phyloP scores from a whole-genome alignment of 2,888 invertebrate species.

The Orthosia gracilis region DNA sequence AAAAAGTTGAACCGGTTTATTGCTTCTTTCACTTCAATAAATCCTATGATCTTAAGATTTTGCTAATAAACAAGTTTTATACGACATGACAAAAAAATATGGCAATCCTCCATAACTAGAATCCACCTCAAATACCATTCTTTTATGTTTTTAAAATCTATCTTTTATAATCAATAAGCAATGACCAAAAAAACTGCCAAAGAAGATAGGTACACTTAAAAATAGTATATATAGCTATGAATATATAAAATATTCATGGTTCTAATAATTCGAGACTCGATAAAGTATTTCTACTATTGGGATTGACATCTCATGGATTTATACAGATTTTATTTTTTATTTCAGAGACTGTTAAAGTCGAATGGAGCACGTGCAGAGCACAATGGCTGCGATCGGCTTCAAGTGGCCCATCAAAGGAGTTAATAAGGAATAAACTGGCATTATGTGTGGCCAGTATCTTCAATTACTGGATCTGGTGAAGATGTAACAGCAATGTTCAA shows the following conservation, averaged over 20 bases:
- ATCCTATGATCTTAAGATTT: slow-evolving; percentile 65
- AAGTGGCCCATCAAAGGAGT: slow-evolving; percentile 2
- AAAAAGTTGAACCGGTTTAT: slow-evolving; percentile 74
- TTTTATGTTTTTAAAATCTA: background rate
- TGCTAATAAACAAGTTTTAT: slow-evolving; percentile 66
- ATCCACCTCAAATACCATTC: slow-evolving; percentile 9
- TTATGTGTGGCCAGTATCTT: slow-evolving; percentile 8
- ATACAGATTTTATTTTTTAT: background rate
- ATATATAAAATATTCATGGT: background rate
- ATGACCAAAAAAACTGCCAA: background rate
- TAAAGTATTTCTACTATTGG: background rate
- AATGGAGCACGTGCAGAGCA: slow-evolving; percentile 2
- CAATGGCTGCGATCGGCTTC: slow-evolving; percentile 2
- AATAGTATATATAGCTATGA: background rate
- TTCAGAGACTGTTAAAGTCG: slow-evolving; percentile 7
- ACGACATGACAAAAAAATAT: slow-evolving; percentile 47
- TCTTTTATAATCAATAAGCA: background rate
- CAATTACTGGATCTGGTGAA: background rate
- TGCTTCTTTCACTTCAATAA: slow-evolving; percentile 72
- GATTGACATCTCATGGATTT: slow-evolving; percentile 7
- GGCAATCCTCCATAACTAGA: slow-evolving; percentile 22
- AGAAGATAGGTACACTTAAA: background rate
- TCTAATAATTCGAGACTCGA: background rate
- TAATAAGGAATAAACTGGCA: background rate
- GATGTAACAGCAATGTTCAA: background rate